Evolutionary conservation across 2,797 vertebrate genomes (phyloP), one percentile per base, ranked within the genome.

Genomic region (Tadarida brasiliensis): DNA sequence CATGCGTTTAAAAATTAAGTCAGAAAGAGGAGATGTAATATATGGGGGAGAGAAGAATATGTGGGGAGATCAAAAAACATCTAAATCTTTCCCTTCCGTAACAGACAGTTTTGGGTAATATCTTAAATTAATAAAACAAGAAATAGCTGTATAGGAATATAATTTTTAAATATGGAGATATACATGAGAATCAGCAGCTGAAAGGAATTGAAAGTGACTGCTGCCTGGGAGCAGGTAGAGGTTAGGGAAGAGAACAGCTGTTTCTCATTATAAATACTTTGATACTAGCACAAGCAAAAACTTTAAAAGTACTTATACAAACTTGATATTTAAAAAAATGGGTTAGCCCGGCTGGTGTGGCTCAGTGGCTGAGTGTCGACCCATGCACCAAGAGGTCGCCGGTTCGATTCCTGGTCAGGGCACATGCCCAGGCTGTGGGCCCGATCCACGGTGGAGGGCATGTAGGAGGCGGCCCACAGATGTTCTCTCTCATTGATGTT

Each of bases 1-100:
- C 22, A 47, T 77, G 80, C 49, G 63, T 90, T 92, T 93, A 26
- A 86, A 96, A 94, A 91, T 95, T 78, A 92, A 80, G 22, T 68
- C 84, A 82, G 94, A 49, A 47, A 54, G 56, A 87, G 39, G 51
- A 35, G 59, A 56, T 54, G 9, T 63, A 65, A 78, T 74, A 57
- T 11, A 8, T 5, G 47, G 44, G 47, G 15, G 22, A 44, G 28
- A 91, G 57, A 90, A 86, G 78, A 68, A 19, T 14, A 59, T 20
- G 17, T 24, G 74, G 12, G 44, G n/a, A 84, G n/a, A 80, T 80
- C 77, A 76, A n/a, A 83, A 94, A 90, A 67, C 47, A 65, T 84
- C 39, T 82, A 61, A 74, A 90, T 95, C 56, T 87, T 95, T 54
- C 49, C 82, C 30, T 86, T 78, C 26, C 59, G 16, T 73, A 85